Base-by-base conservation (phyloP, 2,797 vertebrate species). In the Gobio occitaniae region DNA sequence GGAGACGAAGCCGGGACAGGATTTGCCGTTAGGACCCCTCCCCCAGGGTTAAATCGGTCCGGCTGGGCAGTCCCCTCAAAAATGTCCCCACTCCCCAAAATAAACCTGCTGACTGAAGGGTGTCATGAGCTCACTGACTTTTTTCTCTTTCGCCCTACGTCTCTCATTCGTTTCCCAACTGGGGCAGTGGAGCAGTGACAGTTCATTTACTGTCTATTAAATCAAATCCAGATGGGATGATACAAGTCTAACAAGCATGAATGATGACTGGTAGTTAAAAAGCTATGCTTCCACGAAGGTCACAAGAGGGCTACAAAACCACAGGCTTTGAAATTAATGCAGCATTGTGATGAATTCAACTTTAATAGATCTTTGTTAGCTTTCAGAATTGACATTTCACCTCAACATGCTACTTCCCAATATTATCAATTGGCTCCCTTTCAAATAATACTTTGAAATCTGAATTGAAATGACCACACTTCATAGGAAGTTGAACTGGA, bases 91-190 rank as follows among this genome's bases (percentile, higher is more conserved):
- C 56, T 77, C 68, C 89, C 86, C 63, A 86, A 91, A 94, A 93
- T 90, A 93, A 92, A 92, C 82, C 84, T 82, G 91, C 86, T 89
- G 84, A 91, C 87, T 91, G 88, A 89, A 92, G 91, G 82, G 86
- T 70, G 47, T 84, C 86, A 86, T 90, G 56, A 86, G 85, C 86
- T 90, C 86, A 84, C 78, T 75, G 78, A 87, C 78, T 81, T 78
- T n/a, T 48, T 61, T n/a, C 25, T 71, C 48, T 15, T 54, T 36
- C 52, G 12, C 48, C 70, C 71, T 36, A 38, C 1, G 41, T 47
- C 78, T 61, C 76, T 81, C 69, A 59, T 66, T 80, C 1, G 11
- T 79, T 81, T 85, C 81, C 85, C 69, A 82, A 83, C 38, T 71
- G 78, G 50, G 52, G 29, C 68, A 79, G 69, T 79, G 48, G 79